Base-by-base conservation (phyloP, 2,113 vertebrate species). In the Cichladusa arquata region DNA sequence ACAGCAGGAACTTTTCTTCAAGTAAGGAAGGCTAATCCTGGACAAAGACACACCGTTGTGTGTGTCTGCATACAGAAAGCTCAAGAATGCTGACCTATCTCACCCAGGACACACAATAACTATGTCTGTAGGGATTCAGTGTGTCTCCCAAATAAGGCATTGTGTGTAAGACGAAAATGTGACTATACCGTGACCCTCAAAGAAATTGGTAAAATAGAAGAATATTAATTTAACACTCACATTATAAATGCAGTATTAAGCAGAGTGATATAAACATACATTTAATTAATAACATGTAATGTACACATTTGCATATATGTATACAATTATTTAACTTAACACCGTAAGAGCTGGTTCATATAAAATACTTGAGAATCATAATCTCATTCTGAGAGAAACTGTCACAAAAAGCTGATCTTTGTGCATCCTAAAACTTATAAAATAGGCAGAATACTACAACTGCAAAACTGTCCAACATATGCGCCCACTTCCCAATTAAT, bases 401-500 rank as follows among this genome's bases (percentile, higher is more conserved):
- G 6, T 26, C 24, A 28, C 4, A 61, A 67, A 83, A 76, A 57
- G 11, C 34, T 19, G 0, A 81, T 36, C 25, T 69, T 51, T 44
- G 10, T 31, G 6, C 11, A 26, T 53, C n/a, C 82, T 69, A 67
- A 7, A 79, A 57, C 56, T 91, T 95, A 74, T 89, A 80, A 95
- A 97, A 88, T 80, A 96, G 42, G 70, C 15, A 2, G 14, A 64
- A 40, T 57, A 93, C 77, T 94, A 92, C 66, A 95, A 96, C 62
- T 95, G 62, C 61, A 92, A 85, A 87, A 97, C 61, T 36, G 56
- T 78, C 56, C 77, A 91, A 91, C 65, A 95, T 88, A 92, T 88
- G 93, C 90, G 77, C 48, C 40, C 78, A 86, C 70, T 97, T 96
- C 90, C 67, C 93, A 96, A 84, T 81, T 97, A 96, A 97, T 97